A percentile compares a stretch with the other conserved stretches of the same genome.
phyloP scores from a whole-genome alignment of 2,888 invertebrate genomes.

The Trissoscelio sp. region DNA sequence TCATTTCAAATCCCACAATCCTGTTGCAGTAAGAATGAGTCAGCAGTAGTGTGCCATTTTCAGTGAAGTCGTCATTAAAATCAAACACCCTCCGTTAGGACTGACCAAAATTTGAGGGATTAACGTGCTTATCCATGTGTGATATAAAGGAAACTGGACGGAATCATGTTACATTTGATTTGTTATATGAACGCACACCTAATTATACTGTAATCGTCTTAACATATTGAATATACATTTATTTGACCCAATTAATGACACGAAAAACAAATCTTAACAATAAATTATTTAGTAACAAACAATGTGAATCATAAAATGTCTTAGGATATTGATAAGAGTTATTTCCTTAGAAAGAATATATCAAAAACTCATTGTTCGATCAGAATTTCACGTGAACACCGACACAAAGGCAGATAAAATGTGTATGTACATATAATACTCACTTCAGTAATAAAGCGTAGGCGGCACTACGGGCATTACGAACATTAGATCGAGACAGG shows the following conservation, averaged over 20 bases:
- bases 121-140: constrained; percentile 75
- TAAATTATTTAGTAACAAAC: not conserved
- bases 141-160: constrained; percentile 58
- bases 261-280: not conserved
- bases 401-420: constrained; percentile 39
- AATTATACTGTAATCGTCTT: constrained; percentile 8
- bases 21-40: constrained; percentile 61
- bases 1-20: constrained; percentile 35
- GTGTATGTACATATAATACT: constrained; percentile 64
- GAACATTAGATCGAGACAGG: constrained; percentile 84
- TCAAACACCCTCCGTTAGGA: constrained; percentile 77
- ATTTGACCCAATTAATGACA: not conserved
- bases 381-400: constrained; percentile 54
- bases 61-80: constrained; percentile 78
- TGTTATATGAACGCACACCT: not conserved
- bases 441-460: constrained; percentile 68
- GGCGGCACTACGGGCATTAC: constrained; percentile 81
- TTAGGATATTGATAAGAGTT: no score
- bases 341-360: constrained; percentile 50
- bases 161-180: constrained; percentile 50
- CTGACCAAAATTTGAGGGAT: constrained; percentile 78
- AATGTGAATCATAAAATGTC: no score
- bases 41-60: constrained; percentile 75
- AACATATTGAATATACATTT: no score
- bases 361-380: constrained; percentile 65